Evolutionary conservation across 2,888 invertebrate species (phyloP), one percentile per base, ranked within the genome.

Genomic region (Mamestra brassicae): DNA sequence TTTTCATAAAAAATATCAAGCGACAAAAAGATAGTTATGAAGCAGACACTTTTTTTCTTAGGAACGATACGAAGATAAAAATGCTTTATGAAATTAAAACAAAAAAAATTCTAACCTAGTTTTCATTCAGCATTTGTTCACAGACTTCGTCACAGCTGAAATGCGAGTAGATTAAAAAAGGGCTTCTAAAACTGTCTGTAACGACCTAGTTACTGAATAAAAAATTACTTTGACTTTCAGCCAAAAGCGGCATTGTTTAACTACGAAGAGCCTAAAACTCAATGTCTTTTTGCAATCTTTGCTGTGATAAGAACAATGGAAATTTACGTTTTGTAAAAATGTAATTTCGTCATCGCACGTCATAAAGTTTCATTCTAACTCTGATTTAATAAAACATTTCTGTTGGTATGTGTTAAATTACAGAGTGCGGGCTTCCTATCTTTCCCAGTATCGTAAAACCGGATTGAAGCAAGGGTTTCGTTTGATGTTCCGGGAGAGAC

Each of bases 151-250:
- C 65, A 73, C 64, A 73, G 47, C 62, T 68, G 60, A 73, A 81
- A 78, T 81, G 73, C 72, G 74, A 78, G 73, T 75, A 69, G 63
- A 81, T 81, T 83, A 73, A 78, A 77, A 80, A 72, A 74, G 65
- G 47, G 45, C 64, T 74, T 17, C 45, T 67, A 68, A 79, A 82
- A 82, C 54, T 68, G 70, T 76, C 70, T 67, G 70, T 82, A 70
- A 82, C 82, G 79, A 82, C 79, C 81, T 82, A 82, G 79, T 82
- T 82, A 82, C 70, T 65, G 67, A 76, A 72, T 68, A 82, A 82
- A 81, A 82, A 79, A 82, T 54, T 70, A 70, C 78, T 81, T 81
- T 81, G 74, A 79, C 74, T 78, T 78, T 75, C 50, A 52, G 45
- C 50, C 78, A 65, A 70, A 74, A 71, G 55, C 71, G 42, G 34